Base-by-base conservation (phyloP, 2,113 vertebrate genomes). In the Gallinago paraguaiae region DNA sequence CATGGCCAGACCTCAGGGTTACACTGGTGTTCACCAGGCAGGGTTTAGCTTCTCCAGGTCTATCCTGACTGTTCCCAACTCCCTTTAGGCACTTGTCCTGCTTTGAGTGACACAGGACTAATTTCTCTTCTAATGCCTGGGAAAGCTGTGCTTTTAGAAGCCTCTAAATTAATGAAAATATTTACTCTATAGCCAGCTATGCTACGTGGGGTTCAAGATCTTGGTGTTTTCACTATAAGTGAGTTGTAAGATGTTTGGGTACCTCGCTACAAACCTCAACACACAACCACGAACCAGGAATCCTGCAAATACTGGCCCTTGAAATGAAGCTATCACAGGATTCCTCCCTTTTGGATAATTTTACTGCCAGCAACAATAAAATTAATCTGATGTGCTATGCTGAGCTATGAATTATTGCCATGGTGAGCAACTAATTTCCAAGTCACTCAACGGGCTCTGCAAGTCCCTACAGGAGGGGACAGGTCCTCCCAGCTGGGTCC, bases 181-280 rank as follows among this genome's bases (percentile, higher is more conserved):
- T 35, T 60, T 60, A n/a, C 57, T 61, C 37, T 61, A 24, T 37
- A 60, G 59, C n/a, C 59, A 60, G 22, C 59, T 24, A 60, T 60
- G 59, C 23, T 10, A 11, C 10, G 6, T 27, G 24, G 24, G 35
- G 24, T 37, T 37, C 15, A 25, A 61, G 35, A 35, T 35, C 59
- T 17, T 2, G 35, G n/a, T 37, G 35, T 17, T 61, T 61, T 9
- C 35, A 23, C 12, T 30, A 0, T 30, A 54, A 67, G 9, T 6
- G 23, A 61, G 20, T 4, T 76, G 37, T 12, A 24, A 72, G 37
- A 27, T 0, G 0, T 2, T 20, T 65, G 41, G 24, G 37, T 17
- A 27, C n/a, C 33, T 63, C 7, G 23, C n/a, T 61, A 7, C 46
- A 64, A 82, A 35, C 28, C 27, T 60, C 43, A 39, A 22, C 12